Base-by-base conservation (phyloP, 2,113 vertebrate genomes). In the Notothenia coriiceps region DNA sequence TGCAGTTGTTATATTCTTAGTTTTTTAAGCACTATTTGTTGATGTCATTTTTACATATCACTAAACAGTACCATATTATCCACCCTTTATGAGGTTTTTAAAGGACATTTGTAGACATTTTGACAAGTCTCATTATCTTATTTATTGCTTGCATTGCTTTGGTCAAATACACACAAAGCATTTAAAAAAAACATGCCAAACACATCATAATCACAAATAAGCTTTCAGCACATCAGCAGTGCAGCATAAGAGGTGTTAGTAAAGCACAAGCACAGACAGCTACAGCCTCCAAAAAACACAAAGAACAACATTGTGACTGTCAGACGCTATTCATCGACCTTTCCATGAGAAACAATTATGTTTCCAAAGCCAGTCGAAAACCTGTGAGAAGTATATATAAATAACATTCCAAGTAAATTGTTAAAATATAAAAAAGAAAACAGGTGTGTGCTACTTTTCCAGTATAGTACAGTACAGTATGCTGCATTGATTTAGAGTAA, bases 231-330 rank as follows among this genome's bases (percentile, higher is more conserved):
- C 74, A 59, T 22, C 40, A 62, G 80, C 43, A 83, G 49, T 20
- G 59, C 72, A 70, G 49, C 57, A 51, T 4, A 60, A 22, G 15
- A 55, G 57, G 22, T 55, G 25, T 15, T 14, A 52, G 43, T 64
- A 18, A 86, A 79, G 68, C 69, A 83, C 67, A 50, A 78, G 33
- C 74, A 89, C 90, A 80, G 22, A 91, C 82, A 87, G 56, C 64
- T 68, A 77, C 66, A 87, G 55, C 65, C 60, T 78, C 66, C 5
- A 79, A 63, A 85, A 47, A 52, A 69, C 55, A 78, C 59, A 70
- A 25, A 46, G 2, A 76, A 59, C 50, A 86, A 74, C 67, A 78
- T 0, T 20, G 46, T 47, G 65, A 85, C 79, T 72, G 55, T 50
- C 82, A 18, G 35, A 61, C 0, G 29, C 59, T 74, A 20, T 56